Conservation (phyloP, 2,888 invertebrate species). For the Trissolcus japonicus region DNA sequence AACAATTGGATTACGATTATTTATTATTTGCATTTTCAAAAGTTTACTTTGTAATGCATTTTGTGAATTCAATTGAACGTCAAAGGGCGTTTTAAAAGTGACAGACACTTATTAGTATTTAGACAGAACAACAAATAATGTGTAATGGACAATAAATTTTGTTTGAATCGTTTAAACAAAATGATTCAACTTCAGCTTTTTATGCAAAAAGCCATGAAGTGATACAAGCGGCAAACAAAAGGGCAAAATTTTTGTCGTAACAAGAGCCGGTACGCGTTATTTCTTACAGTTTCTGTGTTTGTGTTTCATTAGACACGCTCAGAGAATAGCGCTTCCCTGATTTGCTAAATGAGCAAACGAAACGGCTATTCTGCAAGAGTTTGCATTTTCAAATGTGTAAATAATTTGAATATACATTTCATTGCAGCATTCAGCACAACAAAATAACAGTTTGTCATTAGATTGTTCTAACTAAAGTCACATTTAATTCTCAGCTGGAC, state of each 20-base stretch:
- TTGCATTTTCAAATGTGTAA: conserved; percentile 9
- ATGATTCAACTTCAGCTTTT: conserved; percentile 5
- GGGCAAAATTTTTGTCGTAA: conserved; percentile 27
- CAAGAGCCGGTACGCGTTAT: conserved; percentile 26
- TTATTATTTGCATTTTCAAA: not conserved
- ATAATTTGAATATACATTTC: conserved; percentile 19
- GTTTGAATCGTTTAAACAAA: not conserved
- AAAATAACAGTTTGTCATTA: not conserved
- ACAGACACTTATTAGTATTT: no score
- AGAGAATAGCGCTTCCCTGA: conserved; percentile 10
- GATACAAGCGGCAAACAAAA: conserved; percentile 31
- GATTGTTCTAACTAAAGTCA: no score
- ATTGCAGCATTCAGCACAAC: not conserved
- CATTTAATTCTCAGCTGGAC: no score
- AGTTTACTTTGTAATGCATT: no score
- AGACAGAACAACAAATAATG: no score
- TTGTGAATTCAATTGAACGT: no score
- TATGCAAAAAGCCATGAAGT: conserved; percentile 36
- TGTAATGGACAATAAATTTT: not conserved
- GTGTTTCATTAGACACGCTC: conserved; percentile 41
- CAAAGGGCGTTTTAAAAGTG: no score
- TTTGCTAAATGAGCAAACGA: conserved; percentile 33
- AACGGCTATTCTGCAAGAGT: conserved; percentile 12
- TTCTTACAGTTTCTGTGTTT: conserved; percentile 35
- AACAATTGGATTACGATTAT: conserved; percentile 10